Base-by-base conservation (phyloP, 1,140 invertebrate species). In the Drosophila cardini region DNA sequence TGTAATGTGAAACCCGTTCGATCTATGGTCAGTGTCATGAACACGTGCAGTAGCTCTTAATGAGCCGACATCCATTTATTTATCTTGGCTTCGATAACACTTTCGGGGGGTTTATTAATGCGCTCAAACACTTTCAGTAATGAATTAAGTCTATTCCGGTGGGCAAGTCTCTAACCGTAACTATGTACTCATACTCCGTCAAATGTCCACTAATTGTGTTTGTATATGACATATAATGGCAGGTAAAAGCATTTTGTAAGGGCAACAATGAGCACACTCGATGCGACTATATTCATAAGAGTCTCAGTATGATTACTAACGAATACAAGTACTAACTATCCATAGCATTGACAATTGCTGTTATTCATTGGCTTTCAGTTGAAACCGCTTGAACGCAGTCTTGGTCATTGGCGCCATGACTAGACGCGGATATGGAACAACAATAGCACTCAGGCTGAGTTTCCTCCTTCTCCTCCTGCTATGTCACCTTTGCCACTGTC, bases 191-290 rank as follows among this genome's bases (percentile, higher is more conserved):
- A 50, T 2, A 13, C 21, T 26, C 21, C 4, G 21, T 26, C 5
- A 26, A 26, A 26, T 38, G 8, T 11, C 43, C 40, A 52, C 58
- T 62, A 85, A 72, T 57, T 65, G 40, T 67, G 45, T 85, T 85
- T 69, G 48, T 40, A 32, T 42, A 43, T 40, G 57, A 15, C 18
- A 9, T 38, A 15, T 16, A 18, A 26, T 42, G 40, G 7, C 9
- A 1, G 57, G 32, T 38, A 61, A 16, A 52, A 69, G 21, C 52
- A 38, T 53, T 53, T 52, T 72, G 69, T 65, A 72, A 56, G 11
- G 36, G 36, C 61, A 52, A n/a, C 15, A 18, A 15, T 43, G 18
- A 48, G 34, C 32, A 56, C 50, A 50, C 57, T 61, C 40, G 15
- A 2, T 26, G 21, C 5, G 21, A 71, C 10, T 15, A 38, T 56